phyloP scores from a whole-genome alignment of 2,888 invertebrate species.

The Synergus itoensis region DNA sequence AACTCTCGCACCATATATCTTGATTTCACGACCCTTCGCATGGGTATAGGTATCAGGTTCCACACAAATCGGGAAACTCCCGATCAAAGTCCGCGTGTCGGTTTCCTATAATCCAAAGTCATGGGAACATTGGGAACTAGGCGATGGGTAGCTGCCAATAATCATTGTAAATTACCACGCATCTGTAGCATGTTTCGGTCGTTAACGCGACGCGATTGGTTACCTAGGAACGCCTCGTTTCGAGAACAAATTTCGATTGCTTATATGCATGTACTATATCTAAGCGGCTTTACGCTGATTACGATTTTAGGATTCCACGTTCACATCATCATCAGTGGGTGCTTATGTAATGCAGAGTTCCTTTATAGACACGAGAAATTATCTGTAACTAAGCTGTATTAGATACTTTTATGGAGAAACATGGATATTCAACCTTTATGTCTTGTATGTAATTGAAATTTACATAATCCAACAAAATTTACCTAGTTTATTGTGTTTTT shows the following conservation, averaged over 20 bases:
- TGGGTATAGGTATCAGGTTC: slow-evolving; percentile 73
- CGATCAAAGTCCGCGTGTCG: slow-evolving; percentile 53
- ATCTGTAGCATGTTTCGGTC: slow-evolving; percentile 69
- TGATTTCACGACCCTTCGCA: slow-evolving; percentile 77
- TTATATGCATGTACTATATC: background rate
- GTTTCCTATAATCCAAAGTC: slow-evolving; percentile 62
- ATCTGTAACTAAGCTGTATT: no score
- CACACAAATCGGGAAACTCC: slow-evolving; percentile 76
- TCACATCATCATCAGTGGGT: background rate
- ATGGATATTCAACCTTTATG: no score
- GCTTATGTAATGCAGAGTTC: background rate
- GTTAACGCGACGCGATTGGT: slow-evolving; percentile 57
- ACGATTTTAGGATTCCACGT: background rate
- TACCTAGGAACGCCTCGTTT: slow-evolving; percentile 36
- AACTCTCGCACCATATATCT: slow-evolving; percentile 72
- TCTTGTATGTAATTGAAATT: no score
- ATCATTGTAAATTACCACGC: slow-evolving; percentile 75
- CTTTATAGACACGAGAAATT: background rate
- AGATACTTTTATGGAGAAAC: no score
- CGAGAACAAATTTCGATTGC: slow-evolving; percentile 16
- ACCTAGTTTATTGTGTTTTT: no score
- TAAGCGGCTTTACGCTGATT: background rate
- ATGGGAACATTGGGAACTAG: slow-evolving; percentile 69
- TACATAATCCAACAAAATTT: no score
- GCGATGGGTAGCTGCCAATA: slow-evolving; percentile 58